phyloP scores from a whole-genome alignment of 2,797 vertebrate genomes.

The Gadopsis bispinosus region DNA sequence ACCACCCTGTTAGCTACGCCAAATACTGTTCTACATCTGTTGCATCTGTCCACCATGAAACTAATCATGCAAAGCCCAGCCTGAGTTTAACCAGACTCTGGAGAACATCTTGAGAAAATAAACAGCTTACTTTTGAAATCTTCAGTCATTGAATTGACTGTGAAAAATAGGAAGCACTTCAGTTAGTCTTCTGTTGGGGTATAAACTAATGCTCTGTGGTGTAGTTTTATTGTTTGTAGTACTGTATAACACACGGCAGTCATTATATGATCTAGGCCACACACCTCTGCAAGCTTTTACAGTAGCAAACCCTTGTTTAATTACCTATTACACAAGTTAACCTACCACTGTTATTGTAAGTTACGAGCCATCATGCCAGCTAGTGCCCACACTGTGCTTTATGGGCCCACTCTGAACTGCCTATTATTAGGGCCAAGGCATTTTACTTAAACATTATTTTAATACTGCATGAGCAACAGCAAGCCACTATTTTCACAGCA shows the following conservation, averaged over 20 bases:
- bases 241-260: slow-evolving; percentile 37
- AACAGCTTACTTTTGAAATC: background rate
- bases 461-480: slow-evolving; percentile 20
- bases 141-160: background rate
- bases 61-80: slow-evolving; percentile 4
- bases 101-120: slow-evolving; percentile 8
- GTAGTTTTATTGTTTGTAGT: slow-evolving; percentile 53
- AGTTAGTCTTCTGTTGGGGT: slow-evolving; percentile 34
- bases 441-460: slow-evolving; percentile 39
- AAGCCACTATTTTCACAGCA: slow-evolving; percentile 13
- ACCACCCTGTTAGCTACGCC: slow-evolving; percentile 16
- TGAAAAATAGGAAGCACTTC: slow-evolving; percentile 34
- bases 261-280: slow-evolving; percentile 47
- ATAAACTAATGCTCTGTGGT: slow-evolving; percentile 36
- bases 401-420: slow-evolving; percentile 34
- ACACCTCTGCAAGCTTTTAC: slow-evolving; percentile 50
- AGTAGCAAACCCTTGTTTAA: slow-evolving; percentile 51
- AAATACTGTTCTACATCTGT: slow-evolving; percentile 40
- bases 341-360: slow-evolving; percentile 32
- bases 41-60: slow-evolving; percentile 27
- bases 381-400: slow-evolving; percentile 51
- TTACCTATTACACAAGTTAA: slow-evolving; percentile 49
- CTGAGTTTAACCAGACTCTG: slow-evolving; percentile 23
- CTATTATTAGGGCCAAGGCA: slow-evolving; percentile 39
- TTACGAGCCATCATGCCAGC: slow-evolving; percentile 44